A percentile compares a stretch with the other conserved stretches of the same genome.
Evolutionary conservation across 2,113 vertebrate genomes (phyloP).

Genomic region (Acinonyx jubatus): DNA sequence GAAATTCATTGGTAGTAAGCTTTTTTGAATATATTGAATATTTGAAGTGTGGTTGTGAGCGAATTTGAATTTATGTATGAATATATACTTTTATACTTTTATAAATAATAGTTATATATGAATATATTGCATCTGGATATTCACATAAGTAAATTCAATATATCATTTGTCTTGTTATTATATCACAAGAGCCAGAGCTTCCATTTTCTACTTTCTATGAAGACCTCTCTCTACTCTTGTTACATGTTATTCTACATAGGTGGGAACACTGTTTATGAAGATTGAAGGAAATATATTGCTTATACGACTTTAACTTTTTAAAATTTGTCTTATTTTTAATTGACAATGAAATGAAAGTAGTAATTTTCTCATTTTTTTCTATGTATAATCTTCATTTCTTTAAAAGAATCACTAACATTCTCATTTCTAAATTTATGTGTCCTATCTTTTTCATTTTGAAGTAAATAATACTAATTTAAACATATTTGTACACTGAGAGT

Average conservation of each 20-base stretch:
- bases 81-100: not conserved
- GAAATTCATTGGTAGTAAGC: not conserved
- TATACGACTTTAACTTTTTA: not conserved
- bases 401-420: not conserved
- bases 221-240: not conserved
- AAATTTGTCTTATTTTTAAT: conserved; percentile 11
- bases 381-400: not conserved
- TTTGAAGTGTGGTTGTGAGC: not conserved
- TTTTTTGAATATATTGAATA: conserved; percentile 8
- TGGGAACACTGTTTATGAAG: not conserved
- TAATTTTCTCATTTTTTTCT: not conserved
- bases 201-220: not conserved
- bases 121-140: not conserved
- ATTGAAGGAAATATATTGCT: not conserved
- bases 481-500: not conserved
- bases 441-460: not conserved
- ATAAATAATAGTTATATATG: not conserved
- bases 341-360: not conserved
- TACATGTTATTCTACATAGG: not conserved
- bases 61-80: conserved; percentile 9
- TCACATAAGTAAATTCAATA: not conserved
- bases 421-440: not conserved
- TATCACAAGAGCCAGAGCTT: not conserved
- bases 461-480: conserved; percentile 3
- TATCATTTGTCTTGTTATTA: not conserved